Conservation (phyloP, 2,797 vertebrate species). For the Sebastes steindachneri region DNA sequence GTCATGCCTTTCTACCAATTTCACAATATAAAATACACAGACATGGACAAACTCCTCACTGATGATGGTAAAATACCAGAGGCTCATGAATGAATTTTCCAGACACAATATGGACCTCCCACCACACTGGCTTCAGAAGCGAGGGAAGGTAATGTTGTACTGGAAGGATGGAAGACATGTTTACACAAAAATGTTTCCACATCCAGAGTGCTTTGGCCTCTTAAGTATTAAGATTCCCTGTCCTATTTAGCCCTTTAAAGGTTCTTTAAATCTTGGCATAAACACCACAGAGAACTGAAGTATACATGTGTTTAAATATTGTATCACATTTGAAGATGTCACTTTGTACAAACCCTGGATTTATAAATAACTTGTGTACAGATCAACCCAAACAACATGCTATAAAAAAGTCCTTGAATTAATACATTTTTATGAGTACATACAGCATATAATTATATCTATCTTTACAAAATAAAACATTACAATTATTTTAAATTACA, state of each 20-base stretch:
- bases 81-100: constrained; percentile 15
- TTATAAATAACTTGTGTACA: constrained; percentile 25
- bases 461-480: constrained; percentile 43
- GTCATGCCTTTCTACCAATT: not conserved
- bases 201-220: constrained; percentile 19
- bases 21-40: no score
- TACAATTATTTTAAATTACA: constrained; percentile 9
- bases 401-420: constrained; percentile 34
- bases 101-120: constrained; percentile 5
- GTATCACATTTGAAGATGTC: constrained; percentile 3
- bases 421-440: constrained; percentile 25
- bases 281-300: not conserved
- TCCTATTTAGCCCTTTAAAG: not conserved
- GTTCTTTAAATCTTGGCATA: not conserved
- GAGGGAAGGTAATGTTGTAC: not conserved
- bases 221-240: not conserved
- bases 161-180: constrained; percentile 6
- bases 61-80: constrained; percentile 18
- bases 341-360: constrained; percentile 6
- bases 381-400: constrained; percentile 5
- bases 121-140: not conserved
- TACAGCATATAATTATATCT: constrained; percentile 28
- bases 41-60: not conserved
- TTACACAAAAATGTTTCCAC: constrained; percentile 20
- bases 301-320: not conserved